A percentile compares a stretch with the other conserved stretches of the same genome.
Conservation (phyloP, 1,140 invertebrate genomes). For the Philotrypesis tridentata region DNA sequence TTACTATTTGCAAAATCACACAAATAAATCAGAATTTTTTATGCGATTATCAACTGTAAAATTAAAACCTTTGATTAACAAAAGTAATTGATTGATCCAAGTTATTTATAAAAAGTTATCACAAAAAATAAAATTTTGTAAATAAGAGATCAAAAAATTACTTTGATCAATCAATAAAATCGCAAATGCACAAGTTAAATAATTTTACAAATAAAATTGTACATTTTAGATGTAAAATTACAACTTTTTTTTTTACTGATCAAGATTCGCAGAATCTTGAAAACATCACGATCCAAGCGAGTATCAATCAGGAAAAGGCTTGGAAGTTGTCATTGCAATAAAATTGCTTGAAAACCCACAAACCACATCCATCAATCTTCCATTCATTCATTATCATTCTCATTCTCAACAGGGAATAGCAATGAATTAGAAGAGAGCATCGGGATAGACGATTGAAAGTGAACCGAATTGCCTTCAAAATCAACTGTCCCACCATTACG, state of each 20-base stretch:
- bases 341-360: neutral
- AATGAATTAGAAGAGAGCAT: neutral
- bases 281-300: neutral
- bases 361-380: neutral
- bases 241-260: neutral
- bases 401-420: neutral
- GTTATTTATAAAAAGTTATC: constrained; percentile 8
- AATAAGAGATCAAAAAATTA: neutral
- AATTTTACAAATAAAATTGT: neutral
- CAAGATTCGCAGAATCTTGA: neutral
- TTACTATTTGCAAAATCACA: neutral
- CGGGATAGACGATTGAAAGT: constrained; percentile 2
- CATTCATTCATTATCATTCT: neutral
- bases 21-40: constrained; percentile 19
- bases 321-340: neutral
- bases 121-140: constrained; percentile 4
- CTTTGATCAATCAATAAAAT: neutral
- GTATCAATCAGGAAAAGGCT: neutral
- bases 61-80: constrained; percentile 17
- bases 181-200: neutral
- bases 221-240: neutral
- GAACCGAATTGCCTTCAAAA: constrained; percentile 41
- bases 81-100: constrained; percentile 11
- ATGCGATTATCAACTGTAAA: neutral
- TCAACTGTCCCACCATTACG: neutral